Evolutionary conservation across 2,888 invertebrate species (phyloP), one percentile per base, ranked within the genome.

Genomic region (Physocephala rufipes): DNA sequence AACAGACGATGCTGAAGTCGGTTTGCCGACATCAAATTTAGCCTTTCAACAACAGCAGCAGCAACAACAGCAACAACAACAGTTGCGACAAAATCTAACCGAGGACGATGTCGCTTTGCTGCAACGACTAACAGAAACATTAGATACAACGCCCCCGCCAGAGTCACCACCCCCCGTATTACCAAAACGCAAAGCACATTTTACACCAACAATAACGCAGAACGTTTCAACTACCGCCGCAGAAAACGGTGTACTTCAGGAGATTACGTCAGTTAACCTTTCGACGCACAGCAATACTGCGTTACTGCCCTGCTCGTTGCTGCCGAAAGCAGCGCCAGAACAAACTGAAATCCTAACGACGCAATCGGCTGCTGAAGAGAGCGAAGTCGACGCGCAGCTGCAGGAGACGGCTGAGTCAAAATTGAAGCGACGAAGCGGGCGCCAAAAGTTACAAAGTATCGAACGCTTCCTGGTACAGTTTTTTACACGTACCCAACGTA

Each of bases 401-500:
- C 45, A 64, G 28, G 64, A 70, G 43, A 70, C 69, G 13, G 62
- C 59, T 43, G 28, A 70, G 2, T 43, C 66, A 5, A 74, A 72
- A 13, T 74, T 62, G 16, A 68, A 62, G 16, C 63, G 61, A 15
- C 15, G 15, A 28, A 61, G 47, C 67, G 53, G 64, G 16, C 68
- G 74, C 5, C 75, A 74, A 15, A 74, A 74, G 55, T 62, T 81
- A 53, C 75, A 76, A 28, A 76, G 74, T 13, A 68, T 79, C 24
- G 77, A 80, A 62, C 74, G 77, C 36, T 78, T 79, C 45, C 76
- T 81, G 51, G 74, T 76, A 15, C 78, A 77, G 71, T 74, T 85
- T 9, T 85, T 85, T 65, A 77, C 82, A 9, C 75, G 78, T 15
- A 15, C 61, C 0, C 24, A 30, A 16, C 26, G 67, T 21, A 66